A percentile compares a stretch with the other conserved stretches of the same genome.
Evolutionary conservation across 1,140 invertebrate genomes (phyloP).

Genomic region (Helicorthomorpha holstii): DNA sequence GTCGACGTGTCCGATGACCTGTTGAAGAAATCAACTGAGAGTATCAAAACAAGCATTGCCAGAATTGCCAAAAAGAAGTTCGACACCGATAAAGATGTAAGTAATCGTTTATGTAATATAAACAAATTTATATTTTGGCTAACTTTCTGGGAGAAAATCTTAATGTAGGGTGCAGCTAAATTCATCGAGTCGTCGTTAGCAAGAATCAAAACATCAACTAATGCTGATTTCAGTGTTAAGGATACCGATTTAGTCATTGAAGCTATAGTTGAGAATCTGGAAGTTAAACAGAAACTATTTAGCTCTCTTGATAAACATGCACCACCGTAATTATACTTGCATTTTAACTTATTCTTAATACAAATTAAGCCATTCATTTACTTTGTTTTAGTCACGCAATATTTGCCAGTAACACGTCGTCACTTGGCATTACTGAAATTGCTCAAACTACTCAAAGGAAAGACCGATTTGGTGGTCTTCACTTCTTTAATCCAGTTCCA

Average conservation of each 20-base stretch:
- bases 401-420: constrained; percentile 79
- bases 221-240: constrained; percentile 39
- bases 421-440: constrained; percentile 66
- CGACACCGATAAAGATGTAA: constrained; percentile 31
- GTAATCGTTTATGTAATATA: background rate
- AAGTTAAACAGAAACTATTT: constrained; percentile 62
- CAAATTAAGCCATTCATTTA: background rate
- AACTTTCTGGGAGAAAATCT: background rate
- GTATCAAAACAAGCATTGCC: constrained; percentile 47
- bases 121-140: background rate
- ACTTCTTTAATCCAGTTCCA: constrained; percentile 86
- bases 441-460: constrained; percentile 26
- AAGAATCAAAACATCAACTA: constrained; percentile 40
- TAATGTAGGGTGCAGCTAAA: constrained; percentile 18
- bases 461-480: constrained; percentile 57
- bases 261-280: constrained; percentile 71
- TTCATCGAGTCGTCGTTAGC: constrained; percentile 43
- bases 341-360: background rate
- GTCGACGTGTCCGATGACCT: constrained; percentile 52
- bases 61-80: constrained; percentile 62
- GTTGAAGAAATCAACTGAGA: constrained; percentile 45
- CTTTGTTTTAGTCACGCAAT: constrained; percentile 33
- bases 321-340: background rate
- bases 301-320: constrained; percentile 28
- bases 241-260: constrained; percentile 62